Conservation (phyloP, 2,113 vertebrate species). For the Alaudala cheleensis region DNA sequence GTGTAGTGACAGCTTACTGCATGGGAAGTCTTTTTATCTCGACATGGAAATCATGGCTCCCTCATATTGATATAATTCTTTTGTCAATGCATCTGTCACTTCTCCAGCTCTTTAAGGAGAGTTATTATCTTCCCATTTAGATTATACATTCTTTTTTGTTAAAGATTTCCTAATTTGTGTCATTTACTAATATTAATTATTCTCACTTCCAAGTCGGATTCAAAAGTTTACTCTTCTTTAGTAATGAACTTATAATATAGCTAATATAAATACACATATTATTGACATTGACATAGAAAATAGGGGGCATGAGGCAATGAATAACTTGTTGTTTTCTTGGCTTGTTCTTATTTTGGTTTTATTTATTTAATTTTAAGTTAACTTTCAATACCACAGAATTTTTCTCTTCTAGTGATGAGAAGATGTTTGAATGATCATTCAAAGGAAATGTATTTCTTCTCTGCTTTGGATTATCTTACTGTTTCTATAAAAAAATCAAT, state of each 20-base stretch:
- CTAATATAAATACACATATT: no score
- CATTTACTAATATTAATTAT: not conserved
- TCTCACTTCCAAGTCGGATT: not conserved
- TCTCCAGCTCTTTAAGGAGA: not conserved
- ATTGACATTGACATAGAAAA: not conserved
- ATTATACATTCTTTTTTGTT: not conserved
- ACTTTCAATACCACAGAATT: not conserved
- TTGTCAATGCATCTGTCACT: not conserved
- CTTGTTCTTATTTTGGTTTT: not conserved
- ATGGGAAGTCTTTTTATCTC: not conserved
- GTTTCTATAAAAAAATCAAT: not conserved
- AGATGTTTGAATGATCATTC: not conserved
- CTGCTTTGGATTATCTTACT: not conserved
- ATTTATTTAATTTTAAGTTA: not conserved
- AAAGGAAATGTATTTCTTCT: not conserved
- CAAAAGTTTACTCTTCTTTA: not conserved
- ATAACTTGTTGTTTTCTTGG: not conserved
- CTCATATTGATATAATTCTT: not conserved
- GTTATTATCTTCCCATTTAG: not conserved
- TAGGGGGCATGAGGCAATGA: not conserved
- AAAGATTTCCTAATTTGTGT: not conserved
- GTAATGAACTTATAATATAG: not conserved
- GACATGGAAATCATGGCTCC: not conserved
- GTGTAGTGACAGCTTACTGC: not conserved
- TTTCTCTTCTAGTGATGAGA: not conserved